Conservation (phyloP, 1,140 invertebrate genomes). For the Drosophila cardini region DNA sequence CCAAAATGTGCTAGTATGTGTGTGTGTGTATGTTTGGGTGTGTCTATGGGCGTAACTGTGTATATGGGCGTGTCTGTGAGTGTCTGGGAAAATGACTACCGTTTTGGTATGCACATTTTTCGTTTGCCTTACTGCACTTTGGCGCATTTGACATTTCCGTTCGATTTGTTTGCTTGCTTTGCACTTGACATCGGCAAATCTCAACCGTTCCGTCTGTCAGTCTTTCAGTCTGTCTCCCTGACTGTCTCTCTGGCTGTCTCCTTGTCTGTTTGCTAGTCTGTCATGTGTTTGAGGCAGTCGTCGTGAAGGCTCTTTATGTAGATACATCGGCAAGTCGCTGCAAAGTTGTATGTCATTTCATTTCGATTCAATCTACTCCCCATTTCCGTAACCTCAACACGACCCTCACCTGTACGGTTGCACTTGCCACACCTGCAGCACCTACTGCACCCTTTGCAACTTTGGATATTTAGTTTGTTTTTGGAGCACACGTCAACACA, state of each 20-base stretch:
- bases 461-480: constrained; percentile 34
- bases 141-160: constrained; percentile 83
- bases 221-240: background rate
- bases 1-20: constrained; percentile 6
- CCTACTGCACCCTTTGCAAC: constrained; percentile 9
- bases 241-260: constrained; percentile 19
- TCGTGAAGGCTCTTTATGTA: constrained; percentile 4
- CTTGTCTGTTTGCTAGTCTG: background rate
- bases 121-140: constrained; percentile 76
- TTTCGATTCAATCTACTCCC: constrained; percentile 67
- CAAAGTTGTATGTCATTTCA: constrained; percentile 60
- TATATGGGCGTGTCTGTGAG: background rate
- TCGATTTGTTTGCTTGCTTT: constrained; percentile 79
- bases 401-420: background rate
- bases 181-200: constrained; percentile 45
- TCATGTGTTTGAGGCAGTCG: background rate
- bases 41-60: background rate
- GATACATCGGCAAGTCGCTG: constrained; percentile 8
- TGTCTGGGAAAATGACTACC: constrained; percentile 35
- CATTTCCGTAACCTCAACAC: constrained; percentile 52
- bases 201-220: constrained; percentile 19
- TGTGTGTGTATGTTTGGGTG: background rate
- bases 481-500: constrained; percentile 68
- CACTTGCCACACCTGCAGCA: too few species aligned
- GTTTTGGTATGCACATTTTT: constrained; percentile 63